These are phyloP conservation scores for Nyctibius grandis DNA, from an alignment of 2,797 vertebrate species.

Conservation along the genomic window DNA sequence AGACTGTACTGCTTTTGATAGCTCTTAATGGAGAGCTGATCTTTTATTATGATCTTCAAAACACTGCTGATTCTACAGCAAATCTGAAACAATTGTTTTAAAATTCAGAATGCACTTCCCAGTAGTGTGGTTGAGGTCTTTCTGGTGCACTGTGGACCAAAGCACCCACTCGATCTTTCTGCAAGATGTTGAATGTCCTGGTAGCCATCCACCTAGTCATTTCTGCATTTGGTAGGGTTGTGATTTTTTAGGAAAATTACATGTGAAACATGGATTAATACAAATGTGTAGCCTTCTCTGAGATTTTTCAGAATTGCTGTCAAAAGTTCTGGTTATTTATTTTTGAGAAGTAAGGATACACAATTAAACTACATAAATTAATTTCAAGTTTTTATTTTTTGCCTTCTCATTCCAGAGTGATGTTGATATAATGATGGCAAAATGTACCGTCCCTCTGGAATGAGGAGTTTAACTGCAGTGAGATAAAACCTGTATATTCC, in stretches of 20 bases:
- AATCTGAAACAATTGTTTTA: neutral
- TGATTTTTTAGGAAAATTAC: neutral
- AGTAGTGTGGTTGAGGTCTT: neutral
- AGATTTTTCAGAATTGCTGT: neutral
- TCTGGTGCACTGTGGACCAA: neutral
- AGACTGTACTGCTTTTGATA: neutral
- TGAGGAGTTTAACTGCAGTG: neutral
- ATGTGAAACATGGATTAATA: neutral
- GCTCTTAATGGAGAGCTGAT: neutral
- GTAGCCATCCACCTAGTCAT: accelerated
- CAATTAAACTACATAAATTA: neutral
- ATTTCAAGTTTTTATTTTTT: neutral
- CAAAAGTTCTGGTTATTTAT: neutral
- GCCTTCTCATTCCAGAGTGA: neutral
- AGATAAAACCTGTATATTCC: neutral
- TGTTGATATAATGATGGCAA: neutral
- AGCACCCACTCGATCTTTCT: neutral
- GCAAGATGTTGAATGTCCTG: neutral
- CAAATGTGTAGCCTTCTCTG: neutral
- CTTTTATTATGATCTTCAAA: neutral
- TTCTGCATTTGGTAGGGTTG: neutral
- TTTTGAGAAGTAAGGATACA: neutral
- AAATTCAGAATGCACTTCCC: neutral
- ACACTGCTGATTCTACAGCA: neutral
- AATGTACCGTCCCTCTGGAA: neutral